Conservation (phyloP, 2,113 vertebrate genomes). For the Albula goreensis region DNA sequence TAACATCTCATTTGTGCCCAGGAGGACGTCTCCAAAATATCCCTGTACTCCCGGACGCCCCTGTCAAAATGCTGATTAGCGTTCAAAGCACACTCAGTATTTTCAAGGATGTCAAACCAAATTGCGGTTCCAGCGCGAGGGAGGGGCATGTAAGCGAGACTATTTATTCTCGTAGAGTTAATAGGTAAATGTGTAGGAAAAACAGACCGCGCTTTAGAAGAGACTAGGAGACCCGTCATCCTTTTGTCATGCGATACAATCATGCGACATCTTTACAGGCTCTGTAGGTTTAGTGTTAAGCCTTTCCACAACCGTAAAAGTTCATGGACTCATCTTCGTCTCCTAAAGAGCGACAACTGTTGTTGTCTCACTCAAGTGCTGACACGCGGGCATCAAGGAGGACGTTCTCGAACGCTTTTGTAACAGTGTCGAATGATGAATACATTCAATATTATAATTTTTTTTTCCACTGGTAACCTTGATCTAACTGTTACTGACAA, state of each 20-base stretch:
- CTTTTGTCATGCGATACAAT: neutral
- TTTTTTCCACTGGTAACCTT: no score
- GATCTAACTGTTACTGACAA: no score
- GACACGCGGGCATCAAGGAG: no score
- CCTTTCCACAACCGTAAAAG: neutral
- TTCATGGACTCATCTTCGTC: neutral
- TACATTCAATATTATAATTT: no score
- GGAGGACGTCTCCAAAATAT: neutral
- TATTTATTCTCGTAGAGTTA: no score
- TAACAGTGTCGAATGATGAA: no score
- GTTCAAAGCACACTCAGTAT: neutral
- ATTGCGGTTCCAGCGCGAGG: no score
- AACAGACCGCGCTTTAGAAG: no score
- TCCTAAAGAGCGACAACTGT: neutral
- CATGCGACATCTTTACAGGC: neutral
- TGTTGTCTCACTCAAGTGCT: neutral
- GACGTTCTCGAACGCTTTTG: no score
- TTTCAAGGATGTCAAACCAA: neutral
- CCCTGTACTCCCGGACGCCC: neutral
- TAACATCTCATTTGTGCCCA: constrained; percentile 26
- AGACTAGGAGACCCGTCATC: neutral
- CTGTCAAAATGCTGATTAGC: neutral
- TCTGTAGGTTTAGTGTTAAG: neutral
- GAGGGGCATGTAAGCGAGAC: no score
- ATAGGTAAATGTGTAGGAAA: no score